Conservation (phyloP, 2,113 vertebrate species). For the Patagioenas fasciata region DNA sequence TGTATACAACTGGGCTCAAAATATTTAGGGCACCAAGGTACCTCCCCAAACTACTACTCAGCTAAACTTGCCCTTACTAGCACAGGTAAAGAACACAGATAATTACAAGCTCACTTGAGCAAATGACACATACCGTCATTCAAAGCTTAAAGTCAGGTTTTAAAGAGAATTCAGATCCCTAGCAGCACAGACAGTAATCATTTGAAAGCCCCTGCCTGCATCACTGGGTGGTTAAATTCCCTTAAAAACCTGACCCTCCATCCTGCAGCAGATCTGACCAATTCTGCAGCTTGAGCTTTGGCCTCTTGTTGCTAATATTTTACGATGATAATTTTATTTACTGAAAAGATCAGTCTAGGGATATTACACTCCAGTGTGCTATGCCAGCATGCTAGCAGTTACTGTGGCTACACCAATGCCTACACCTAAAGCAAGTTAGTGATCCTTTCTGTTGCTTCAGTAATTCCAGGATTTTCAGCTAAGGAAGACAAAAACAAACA, state of each 20-base stretch:
- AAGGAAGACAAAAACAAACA: not conserved
- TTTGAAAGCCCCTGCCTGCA: not conserved
- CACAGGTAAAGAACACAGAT: not conserved
- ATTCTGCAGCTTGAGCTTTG: not conserved
- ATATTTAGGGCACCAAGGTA: not conserved
- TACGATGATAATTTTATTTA: not conserved
- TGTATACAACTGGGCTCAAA: not conserved
- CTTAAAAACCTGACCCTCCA: not conserved
- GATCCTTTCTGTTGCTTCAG: not conserved
- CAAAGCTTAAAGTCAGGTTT: not conserved
- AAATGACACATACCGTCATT: not conserved
- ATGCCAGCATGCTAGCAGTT: not conserved
- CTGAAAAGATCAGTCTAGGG: not conserved
- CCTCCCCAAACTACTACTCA: not conserved
- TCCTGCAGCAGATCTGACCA: not conserved
- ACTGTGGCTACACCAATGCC: not conserved
- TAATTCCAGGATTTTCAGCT: not conserved
- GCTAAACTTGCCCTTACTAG: not conserved
- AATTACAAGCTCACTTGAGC: not conserved
- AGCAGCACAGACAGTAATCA: not conserved
- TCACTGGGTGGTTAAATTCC: not conserved
- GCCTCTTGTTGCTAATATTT: not conserved
- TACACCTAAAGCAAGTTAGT: not conserved
- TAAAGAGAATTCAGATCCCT: not conserved
- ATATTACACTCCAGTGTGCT: not conserved